phyloP scores from a whole-genome alignment of 2,888 invertebrate species.

The Lycocerus yunnanus region DNA sequence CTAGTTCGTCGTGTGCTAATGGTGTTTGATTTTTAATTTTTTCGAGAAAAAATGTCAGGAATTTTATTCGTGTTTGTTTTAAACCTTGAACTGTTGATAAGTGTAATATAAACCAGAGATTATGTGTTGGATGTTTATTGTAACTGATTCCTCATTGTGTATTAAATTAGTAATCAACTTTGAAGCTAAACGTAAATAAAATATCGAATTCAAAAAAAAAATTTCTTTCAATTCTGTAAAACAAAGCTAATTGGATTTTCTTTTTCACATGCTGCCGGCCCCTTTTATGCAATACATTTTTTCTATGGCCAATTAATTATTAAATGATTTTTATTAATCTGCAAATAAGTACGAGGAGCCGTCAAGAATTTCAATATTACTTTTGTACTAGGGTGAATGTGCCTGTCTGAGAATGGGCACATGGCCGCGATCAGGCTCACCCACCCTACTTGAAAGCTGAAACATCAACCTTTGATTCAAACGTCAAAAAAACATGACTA shows the following conservation, averaged over 20 bases:
- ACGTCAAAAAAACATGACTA: too few relatives aligned
- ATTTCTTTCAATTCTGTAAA: neutral
- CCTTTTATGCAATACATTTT: neutral
- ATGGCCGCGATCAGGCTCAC: too few relatives aligned
- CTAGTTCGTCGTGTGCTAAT: neutral
- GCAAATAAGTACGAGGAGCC: neutral
- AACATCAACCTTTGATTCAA: too few relatives aligned
- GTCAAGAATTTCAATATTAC: too few relatives aligned
- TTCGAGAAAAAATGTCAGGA: slow-evolving; percentile 2
- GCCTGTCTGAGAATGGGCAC: too few relatives aligned
- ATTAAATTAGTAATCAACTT: neutral
- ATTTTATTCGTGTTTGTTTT: slow-evolving; percentile 10
- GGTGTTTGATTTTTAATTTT: neutral
- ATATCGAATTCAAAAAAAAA: neutral
- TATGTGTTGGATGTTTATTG: slow-evolving; percentile 15
- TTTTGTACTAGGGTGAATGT: too few relatives aligned
- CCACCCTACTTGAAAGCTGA: too few relatives aligned
- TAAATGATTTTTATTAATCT: neutral
- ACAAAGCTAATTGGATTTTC: neutral
- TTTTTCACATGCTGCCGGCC: neutral
- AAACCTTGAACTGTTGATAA: slow-evolving; percentile 17
- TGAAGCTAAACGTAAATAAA: neutral
- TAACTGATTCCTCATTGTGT: slow-evolving; percentile 3
- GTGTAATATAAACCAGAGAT: slow-evolving; percentile 23
- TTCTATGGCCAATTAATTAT: neutral